Conservation (phyloP, 2,888 invertebrate species). For the Steinernema carpocapsae region DNA sequence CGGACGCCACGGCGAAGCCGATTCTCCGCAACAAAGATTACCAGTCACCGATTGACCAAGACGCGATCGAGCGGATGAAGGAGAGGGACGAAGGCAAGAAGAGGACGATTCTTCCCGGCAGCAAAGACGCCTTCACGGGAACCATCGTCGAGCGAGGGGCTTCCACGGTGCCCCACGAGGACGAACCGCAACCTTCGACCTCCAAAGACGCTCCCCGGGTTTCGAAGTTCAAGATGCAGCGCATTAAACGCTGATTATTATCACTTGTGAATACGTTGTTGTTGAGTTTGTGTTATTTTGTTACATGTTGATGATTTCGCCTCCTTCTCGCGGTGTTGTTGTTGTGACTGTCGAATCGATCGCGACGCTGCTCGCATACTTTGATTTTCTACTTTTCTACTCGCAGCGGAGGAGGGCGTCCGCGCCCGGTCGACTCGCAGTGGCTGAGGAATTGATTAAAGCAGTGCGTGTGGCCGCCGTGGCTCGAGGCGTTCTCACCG, state of each 20-base stretch:
- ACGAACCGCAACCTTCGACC: constrained; percentile 20
- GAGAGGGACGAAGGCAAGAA: not conserved
- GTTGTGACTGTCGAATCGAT: constrained; percentile 15
- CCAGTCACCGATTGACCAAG: constrained; percentile 26
- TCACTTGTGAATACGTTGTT: not conserved
- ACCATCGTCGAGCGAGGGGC: not conserved
- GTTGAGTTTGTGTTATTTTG: not conserved
- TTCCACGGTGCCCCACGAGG: not conserved
- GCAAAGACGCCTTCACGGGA: constrained; percentile 19
- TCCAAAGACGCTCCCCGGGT: constrained; percentile 14
- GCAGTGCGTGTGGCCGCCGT: constrained; percentile 29
- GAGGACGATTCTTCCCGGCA: not conserved
- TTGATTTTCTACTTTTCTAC: constrained; percentile 25
- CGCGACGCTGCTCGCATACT: constrained; percentile 29
- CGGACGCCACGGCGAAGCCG: constrained; percentile 3
- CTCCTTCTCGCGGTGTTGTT: not conserved
- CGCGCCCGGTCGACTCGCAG: not conserved
- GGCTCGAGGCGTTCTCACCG: not conserved
- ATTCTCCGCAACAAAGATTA: constrained; percentile 22
- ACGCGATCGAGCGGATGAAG: constrained; percentile 26
- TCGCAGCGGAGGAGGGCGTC: not conserved
- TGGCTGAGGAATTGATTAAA: constrained; percentile 9
- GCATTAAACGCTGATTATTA: constrained; percentile 19
- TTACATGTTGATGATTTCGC: not conserved
- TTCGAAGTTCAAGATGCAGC: constrained; percentile 31